These are phyloP conservation scores for Limosa lapponica DNA, from an alignment of 2,797 vertebrate species.

Conservation along the genomic window DNA sequence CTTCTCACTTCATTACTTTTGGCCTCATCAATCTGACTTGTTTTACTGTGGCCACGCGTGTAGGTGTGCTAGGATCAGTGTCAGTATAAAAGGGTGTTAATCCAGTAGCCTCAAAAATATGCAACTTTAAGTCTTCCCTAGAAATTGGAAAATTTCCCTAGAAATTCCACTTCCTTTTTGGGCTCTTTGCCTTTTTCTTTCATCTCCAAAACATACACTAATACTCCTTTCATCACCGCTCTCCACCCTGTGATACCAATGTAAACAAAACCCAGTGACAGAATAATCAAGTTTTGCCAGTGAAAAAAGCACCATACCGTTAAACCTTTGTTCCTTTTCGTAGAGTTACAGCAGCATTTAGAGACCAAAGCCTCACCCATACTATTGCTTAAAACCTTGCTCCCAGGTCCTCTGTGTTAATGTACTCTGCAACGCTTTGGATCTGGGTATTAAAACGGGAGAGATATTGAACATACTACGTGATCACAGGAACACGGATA, in stretches of 20 bases:
- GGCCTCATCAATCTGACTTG: neutral
- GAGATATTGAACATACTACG: neutral
- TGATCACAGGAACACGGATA: neutral
- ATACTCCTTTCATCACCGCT: neutral
- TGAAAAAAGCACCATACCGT: neutral
- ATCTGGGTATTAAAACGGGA: neutral
- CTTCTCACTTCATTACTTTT: neutral
- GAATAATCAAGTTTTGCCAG: slow-evolving; percentile 41
- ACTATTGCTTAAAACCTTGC: neutral
- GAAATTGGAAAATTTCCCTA: neutral
- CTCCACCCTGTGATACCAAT: neutral
- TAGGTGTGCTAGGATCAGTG: neutral
- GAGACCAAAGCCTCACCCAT: neutral
- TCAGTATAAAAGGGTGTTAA: neutral
- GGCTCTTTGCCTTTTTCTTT: neutral
- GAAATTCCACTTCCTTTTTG: neutral
- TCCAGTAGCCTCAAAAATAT: neutral
- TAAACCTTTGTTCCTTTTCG: neutral
- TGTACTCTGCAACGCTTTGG: neutral
- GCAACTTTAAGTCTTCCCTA: neutral
- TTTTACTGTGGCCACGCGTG: neutral
- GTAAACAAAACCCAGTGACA: slow-evolving; percentile 8
- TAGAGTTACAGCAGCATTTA: slow-evolving; percentile 17
- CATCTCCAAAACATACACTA: neutral
- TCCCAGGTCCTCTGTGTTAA: neutral